These are phyloP conservation scores for Apamea anceps DNA, from an alignment of 2,888 invertebrate genomes.

Conservation along the genomic window DNA sequence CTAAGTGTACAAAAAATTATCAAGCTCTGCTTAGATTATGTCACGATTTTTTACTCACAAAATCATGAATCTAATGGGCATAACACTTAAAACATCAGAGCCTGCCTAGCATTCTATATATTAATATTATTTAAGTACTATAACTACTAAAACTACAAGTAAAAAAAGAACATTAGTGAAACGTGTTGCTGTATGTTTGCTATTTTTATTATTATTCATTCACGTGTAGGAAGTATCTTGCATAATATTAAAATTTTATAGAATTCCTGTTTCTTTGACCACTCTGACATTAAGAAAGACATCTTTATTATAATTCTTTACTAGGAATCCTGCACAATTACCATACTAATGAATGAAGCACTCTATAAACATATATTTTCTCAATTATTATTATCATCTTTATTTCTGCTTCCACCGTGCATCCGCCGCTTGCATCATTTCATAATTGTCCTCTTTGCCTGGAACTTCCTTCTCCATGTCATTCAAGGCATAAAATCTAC, in stretches of 20 bases:
- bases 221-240: constrained; percentile 4
- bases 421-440: background rate
- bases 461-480: background rate
- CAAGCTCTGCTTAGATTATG: background rate
- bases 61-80: background rate
- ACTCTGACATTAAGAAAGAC: constrained; percentile 16
- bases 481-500: background rate
- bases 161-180: background rate
- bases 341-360: constrained; percentile 6
- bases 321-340: constrained; percentile 11
- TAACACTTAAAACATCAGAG: background rate
- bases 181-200: background rate
- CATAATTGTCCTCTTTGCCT: background rate
- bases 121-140: background rate
- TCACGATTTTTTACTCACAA: constrained; percentile 13
- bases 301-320: constrained; percentile 22
- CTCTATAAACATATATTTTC: constrained; percentile 1
- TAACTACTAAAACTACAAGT: too few species aligned
- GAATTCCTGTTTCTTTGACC: constrained; percentile 19
- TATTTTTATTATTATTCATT: background rate
- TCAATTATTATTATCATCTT: background rate
- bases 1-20: background rate
- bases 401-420: background rate
- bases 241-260: constrained; percentile 21
- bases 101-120: background rate